These are phyloP conservation scores for Acyrthosiphon pisum DNA, from an alignment of 1,140 invertebrate species.

Conservation along the genomic window DNA sequence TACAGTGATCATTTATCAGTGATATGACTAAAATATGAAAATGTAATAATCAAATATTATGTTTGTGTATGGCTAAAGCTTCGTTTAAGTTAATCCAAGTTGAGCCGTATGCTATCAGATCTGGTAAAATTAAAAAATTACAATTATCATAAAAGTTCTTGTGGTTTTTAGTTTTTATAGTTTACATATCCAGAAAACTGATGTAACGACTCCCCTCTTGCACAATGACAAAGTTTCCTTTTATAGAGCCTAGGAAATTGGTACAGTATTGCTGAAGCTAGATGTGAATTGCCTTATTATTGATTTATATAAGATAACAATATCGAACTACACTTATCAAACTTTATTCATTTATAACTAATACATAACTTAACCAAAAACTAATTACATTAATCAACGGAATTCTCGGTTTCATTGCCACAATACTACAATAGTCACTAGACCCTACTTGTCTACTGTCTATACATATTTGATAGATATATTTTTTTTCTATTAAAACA, in stretches of 20 bases:
- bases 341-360: neutral
- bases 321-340: neutral
- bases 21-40: neutral
- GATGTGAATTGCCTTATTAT: too few relatives aligned
- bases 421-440: neutral
- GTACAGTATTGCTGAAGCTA: too few relatives aligned
- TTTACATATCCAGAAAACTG: neutral
- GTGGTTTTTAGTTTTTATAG: neutral
- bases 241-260: neutral
- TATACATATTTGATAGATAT: neutral
- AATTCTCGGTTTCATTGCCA: neutral
- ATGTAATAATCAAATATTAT: neutral
- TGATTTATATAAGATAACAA: too few relatives aligned
- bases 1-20: neutral
- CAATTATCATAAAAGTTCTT: neutral
- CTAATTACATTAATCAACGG: neutral
- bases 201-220: neutral
- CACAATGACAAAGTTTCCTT: neutral
- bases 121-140: neutral
- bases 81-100: neutral
- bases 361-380: neutral
- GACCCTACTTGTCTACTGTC: neutral
- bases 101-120: neutral
- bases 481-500: neutral
- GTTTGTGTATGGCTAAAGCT: neutral